A percentile compares a stretch with the other conserved stretches of the same genome.
phyloP scores from a whole-genome alignment of 2,797 vertebrate species.

The Sarcoramphus papa region DNA sequence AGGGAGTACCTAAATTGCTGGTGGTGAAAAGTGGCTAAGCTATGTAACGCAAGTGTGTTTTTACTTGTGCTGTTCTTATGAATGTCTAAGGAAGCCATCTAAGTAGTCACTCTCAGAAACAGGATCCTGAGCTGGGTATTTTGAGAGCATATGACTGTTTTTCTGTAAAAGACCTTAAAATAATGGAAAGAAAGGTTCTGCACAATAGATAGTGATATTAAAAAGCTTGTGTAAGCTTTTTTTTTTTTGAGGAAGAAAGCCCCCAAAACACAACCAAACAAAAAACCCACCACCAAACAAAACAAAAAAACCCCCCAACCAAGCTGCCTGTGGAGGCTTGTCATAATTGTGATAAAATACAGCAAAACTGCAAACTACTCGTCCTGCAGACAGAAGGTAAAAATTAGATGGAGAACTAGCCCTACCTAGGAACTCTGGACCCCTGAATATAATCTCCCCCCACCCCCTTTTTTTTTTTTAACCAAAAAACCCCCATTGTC shows the following conservation, averaged over 20 bases:
- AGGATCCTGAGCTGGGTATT: neutral
- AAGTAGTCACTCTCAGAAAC: neutral
- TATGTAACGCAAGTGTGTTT: neutral
- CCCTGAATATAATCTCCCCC: neutral
- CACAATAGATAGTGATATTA: neutral
- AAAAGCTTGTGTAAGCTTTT: neutral
- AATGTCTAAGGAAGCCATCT: no score
- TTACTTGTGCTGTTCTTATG: neutral
- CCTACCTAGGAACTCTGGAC: neutral
- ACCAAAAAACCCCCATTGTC: neutral
- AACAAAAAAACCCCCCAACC: neutral
- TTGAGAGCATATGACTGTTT: neutral
- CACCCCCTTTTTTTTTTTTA: accelerated
- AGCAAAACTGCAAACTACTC: neutral
- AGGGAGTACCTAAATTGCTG: neutral
- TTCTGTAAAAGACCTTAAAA: neutral
- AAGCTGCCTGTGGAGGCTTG: neutral
- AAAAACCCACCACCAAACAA: neutral
- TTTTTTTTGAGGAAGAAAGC: neutral
- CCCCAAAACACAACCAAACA: neutral
- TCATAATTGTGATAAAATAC: neutral
- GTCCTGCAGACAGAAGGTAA: neutral
- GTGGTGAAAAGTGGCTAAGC: neutral
- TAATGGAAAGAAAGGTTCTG: neutral
- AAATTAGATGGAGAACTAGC: neutral